A percentile compares a stretch with the other conserved stretches of the same genome.
phyloP scores from a whole-genome alignment of 2,888 invertebrate genomes.

The Tenthredo mesomela region DNA sequence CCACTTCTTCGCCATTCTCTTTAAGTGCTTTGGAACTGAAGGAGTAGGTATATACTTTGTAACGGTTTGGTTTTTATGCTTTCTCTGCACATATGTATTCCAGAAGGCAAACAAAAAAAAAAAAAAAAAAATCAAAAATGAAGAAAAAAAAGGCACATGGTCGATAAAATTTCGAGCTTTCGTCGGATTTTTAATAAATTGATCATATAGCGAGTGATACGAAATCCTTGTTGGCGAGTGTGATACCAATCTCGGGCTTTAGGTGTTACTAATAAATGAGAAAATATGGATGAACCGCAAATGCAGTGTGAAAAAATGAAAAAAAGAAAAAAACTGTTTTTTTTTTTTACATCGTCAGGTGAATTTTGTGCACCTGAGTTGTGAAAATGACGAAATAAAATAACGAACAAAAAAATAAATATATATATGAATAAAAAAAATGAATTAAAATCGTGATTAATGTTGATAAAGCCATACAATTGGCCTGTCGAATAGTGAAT shows the following conservation, averaged over 20 bases:
- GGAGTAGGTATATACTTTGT: background rate
- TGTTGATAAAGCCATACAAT: background rate
- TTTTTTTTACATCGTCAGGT: background rate
- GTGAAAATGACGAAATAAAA: background rate
- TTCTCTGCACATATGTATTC: background rate
- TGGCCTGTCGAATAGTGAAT: conserved; percentile 24
- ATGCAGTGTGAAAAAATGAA: background rate
- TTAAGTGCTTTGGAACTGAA: background rate
- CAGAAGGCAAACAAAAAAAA: no score
- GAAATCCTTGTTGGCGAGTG: conserved; percentile 19
- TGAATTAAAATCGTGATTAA: background rate
- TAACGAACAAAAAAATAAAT: background rate
- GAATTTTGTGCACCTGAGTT: background rate
- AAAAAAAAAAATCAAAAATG: no score
- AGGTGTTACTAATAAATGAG: background rate
- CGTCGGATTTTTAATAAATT: background rate
- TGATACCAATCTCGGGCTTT: conserved; percentile 33
- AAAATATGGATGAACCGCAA: background rate
- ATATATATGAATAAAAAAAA: background rate
- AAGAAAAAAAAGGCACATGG: no score
- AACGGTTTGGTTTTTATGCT: conserved; percentile 3
- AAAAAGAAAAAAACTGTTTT: background rate
- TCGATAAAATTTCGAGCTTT: conserved; percentile 38
- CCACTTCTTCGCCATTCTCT: background rate
- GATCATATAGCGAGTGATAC: background rate